These are phyloP conservation scores for Zelleria hepariella DNA, from an alignment of 2,888 invertebrate genomes.

Conservation along the genomic window DNA sequence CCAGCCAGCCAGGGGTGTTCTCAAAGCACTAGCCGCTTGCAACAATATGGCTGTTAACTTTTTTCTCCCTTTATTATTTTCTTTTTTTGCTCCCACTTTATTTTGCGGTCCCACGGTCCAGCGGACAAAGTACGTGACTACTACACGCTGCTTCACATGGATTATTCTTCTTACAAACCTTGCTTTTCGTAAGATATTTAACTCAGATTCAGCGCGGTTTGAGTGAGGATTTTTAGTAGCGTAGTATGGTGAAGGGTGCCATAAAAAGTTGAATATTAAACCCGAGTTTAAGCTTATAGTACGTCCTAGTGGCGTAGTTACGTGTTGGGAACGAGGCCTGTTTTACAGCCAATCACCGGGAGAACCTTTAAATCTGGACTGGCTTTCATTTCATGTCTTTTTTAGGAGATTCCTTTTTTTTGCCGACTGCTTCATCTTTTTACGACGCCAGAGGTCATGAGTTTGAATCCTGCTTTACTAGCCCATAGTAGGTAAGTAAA, in stretches of 20 bases:
- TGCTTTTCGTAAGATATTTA: neutral
- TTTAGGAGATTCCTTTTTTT: neutral
- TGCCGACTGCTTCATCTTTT: too few species aligned
- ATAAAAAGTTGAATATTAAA: slow-evolving; percentile 37
- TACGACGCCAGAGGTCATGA: too few species aligned
- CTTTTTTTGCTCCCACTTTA: slow-evolving; percentile 13
- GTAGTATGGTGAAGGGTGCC: slow-evolving; percentile 12
- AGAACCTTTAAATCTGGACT: neutral
- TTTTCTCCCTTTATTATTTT: neutral
- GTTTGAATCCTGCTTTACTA: too few species aligned
- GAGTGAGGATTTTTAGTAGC: neutral
- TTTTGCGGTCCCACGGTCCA: slow-evolving; percentile 24
- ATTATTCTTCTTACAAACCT: neutral
- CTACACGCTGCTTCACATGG: neutral
- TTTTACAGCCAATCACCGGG: neutral
- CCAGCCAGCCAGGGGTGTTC: neutral
- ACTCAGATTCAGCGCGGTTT: neutral
- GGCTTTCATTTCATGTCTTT: neutral
- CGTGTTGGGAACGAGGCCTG: neutral
- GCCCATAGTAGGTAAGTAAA: too few species aligned
- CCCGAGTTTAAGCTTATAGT: slow-evolving; percentile 17
- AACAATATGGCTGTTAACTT: neutral
- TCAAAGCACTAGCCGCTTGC: neutral
- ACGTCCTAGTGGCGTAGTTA: neutral
- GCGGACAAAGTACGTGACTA: slow-evolving; percentile 12